Evolutionary conservation across 2,888 invertebrate species (phyloP), one percentile per base, ranked within the genome.

Genomic region (Ametastegia equiseti): DNA sequence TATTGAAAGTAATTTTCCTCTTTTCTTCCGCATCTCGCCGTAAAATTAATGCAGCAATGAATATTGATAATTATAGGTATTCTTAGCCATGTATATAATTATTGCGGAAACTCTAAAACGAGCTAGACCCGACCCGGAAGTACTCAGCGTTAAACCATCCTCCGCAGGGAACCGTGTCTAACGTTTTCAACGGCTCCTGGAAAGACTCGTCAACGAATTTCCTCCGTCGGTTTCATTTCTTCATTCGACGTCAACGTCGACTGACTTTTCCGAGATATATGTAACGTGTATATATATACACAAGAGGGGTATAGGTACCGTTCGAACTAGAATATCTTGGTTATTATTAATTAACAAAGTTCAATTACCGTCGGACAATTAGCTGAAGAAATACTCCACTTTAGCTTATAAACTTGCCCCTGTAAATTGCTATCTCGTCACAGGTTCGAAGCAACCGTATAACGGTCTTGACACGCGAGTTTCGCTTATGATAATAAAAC

Each of bases 311-410:
- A 42, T 30, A 54, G 75, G 54, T 67, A 67, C 65, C 65, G 65
- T 36, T 39, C 65, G 23, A 67, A 67, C 9, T 6, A 19, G 9
- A 39, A 67, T 67, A 67, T 30, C 60, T 19, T 15, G 5, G 60
- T 30, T 67, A 71, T 71, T 71, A 71, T 27, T 71, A 71, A 71
- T 71, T 45, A 71, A 71, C 71, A 71, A 45, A 47, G 27, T 71
- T 27, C 45, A 71, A 45, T 30, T 71, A 71, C 30, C 47, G 71
- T 30, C 27, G 1, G 47, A 47, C 30, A 71, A 71, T 71, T 71
- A 71, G 47, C 5, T 47, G 30, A 3, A 71, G 27, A 45, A 30
- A 30, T 23, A 54, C 9, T n/a, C 54, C 3, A 11, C 27, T 54
- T 75, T 54, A 33, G 36, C 36, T 19, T 2, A 30, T 4, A 75